Percentiles rank a stretch among this genome's conserved stretches.
phyloP scores from a whole-genome alignment of 2,888 invertebrate species.

The Drosophila peninsularis region DNA sequence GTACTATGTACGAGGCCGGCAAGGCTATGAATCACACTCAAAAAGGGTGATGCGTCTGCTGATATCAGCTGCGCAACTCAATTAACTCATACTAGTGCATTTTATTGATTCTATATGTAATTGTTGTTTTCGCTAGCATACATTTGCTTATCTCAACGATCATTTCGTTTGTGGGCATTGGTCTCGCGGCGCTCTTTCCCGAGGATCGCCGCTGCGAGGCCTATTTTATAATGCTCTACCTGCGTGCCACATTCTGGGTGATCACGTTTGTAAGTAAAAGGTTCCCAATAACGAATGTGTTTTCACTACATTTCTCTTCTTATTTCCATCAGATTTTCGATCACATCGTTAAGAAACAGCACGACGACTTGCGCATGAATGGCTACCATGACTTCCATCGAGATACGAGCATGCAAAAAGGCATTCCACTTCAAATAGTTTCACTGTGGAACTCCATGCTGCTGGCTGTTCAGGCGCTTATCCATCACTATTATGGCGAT shows the following conservation, averaged over 20 bases:
- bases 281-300: not conserved
- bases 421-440: conserved; percentile 87
- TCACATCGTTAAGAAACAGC: conserved; percentile 86
- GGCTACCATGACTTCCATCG: conserved; percentile 90
- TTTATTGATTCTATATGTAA: not conserved
- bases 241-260: conserved; percentile 87
- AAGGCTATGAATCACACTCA: conserved; percentile 54
- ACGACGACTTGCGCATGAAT: conserved; percentile 87
- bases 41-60: conserved; percentile 30
- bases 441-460: conserved; percentile 88
- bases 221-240: conserved; percentile 87
- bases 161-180: conserved; percentile 82
- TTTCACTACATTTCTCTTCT: conserved; percentile 11
- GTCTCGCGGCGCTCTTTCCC: conserved; percentile 76
- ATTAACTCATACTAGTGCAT: conserved; percentile 24
- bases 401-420: conserved; percentile 86
- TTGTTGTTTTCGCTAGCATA: conserved; percentile 61
- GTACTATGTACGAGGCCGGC: conserved; percentile 30
- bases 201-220: conserved; percentile 85
- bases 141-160: conserved; percentile 82
- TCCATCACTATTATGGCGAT: conserved; percentile 86
- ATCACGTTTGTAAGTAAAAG: conserved; percentile 86
- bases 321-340: conserved; percentile 85
- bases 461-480: conserved; percentile 86
- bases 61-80: conserved; percentile 33